phyloP scores from a whole-genome alignment of 2,113 vertebrate species.

The Peromyscus leucopus region DNA sequence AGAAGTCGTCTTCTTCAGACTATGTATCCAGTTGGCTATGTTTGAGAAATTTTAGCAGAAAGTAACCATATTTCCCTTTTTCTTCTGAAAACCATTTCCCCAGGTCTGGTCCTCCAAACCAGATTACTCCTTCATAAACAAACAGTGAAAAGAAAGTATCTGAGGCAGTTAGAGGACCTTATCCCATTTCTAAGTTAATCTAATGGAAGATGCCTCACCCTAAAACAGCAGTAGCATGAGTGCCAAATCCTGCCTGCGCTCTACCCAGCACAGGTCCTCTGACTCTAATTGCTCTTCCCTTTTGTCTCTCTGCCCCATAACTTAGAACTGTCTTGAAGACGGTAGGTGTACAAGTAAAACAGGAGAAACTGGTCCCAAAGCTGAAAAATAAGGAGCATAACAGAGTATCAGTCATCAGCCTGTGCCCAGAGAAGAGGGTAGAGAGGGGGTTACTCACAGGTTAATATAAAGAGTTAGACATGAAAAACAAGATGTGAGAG shows the following conservation, averaged over 20 bases:
- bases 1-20: constrained; percentile 69
- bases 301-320: constrained; percentile 85
- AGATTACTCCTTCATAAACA: constrained; percentile 88
- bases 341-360: constrained; percentile 81
- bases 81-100: constrained; percentile 80
- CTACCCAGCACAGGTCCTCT: constrained; percentile 81
- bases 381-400: constrained; percentile 96
- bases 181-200: constrained; percentile 64
- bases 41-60: constrained; percentile 77
- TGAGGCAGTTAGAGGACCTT: constrained; percentile 86
- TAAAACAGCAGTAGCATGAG: constrained; percentile 85
- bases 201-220: constrained; percentile 81
- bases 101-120: constrained; percentile 80
- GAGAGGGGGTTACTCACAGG: constrained; percentile 89
- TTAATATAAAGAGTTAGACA: constrained; percentile 90
- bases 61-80: constrained; percentile 53
- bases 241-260: constrained; percentile 84
- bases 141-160: constrained; percentile 90
- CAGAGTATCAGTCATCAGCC: constrained; percentile 93
- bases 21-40: constrained; percentile 78
- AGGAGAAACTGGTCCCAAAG: constrained; percentile 92
- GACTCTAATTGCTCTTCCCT: constrained; percentile 73
- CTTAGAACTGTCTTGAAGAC: constrained; percentile 81
- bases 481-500: constrained; percentile 80
- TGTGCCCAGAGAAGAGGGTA: constrained; percentile 92